Conservation (phyloP, 1,140 invertebrate species). For the Tetramorium simillimum region DNA sequence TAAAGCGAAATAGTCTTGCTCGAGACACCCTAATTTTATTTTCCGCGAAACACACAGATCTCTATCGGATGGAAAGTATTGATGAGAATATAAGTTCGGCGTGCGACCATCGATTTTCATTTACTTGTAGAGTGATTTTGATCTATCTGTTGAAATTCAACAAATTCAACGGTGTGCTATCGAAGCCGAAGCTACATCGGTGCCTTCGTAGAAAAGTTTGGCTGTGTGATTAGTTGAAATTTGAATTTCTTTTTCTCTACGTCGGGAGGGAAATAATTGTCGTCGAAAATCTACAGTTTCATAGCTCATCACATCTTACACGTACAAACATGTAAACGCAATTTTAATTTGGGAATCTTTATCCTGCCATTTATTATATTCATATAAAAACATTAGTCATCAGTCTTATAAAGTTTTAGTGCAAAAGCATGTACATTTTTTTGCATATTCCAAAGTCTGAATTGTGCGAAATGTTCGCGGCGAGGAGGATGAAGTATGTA, state of each 20-base stretch:
- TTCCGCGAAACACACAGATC: constrained; percentile 44
- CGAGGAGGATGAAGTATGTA: constrained; percentile 34
- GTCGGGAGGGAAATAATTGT: neutral
- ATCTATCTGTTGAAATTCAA: constrained; percentile 34
- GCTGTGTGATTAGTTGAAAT: constrained; percentile 54
- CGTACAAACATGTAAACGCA: constrained; percentile 49
- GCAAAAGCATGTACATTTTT: constrained; percentile 59
- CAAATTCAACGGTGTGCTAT: neutral
- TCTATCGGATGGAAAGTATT: constrained; percentile 40
- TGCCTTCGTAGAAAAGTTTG: constrained; percentile 57
- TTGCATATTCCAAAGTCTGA: constrained; percentile 27
- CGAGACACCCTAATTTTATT: constrained; percentile 57
- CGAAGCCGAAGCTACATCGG: neutral
- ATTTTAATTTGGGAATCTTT: constrained; percentile 52
- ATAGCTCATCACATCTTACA: constrained; percentile 52
- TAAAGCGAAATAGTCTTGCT: constrained; percentile 73
- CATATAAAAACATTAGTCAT: constrained; percentile 67
- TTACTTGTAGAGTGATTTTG: constrained; percentile 9
- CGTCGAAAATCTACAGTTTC: constrained; percentile 39
- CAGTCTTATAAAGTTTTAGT: constrained; percentile 71
- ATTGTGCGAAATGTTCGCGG: constrained; percentile 49
- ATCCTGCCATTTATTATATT: constrained; percentile 57
- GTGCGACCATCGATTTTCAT: neutral
- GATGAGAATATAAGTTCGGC: neutral
- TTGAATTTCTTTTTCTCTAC: constrained; percentile 4